Evolutionary conservation across 2,888 invertebrate genomes (phyloP).

Genomic region (Tinea trinotella): DNA sequence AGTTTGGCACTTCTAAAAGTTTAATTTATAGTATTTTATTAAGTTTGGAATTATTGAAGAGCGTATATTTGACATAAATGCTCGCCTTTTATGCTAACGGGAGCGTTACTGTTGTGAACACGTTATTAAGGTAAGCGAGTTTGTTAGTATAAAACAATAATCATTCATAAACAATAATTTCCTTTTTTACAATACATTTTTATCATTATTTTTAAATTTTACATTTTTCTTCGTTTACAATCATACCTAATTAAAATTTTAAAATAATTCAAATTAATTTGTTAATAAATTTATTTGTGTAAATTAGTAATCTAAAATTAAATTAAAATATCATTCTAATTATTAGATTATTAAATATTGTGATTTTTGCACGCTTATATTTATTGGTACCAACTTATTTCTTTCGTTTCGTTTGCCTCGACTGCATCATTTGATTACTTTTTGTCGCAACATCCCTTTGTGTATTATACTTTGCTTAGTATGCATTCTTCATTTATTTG

Average conservation of each 20-base stretch:
- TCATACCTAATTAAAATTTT: too few species aligned
- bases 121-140: conserved; percentile 70
- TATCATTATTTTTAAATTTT: not conserved
- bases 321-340: too few species aligned
- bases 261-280: too few species aligned
- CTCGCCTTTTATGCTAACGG: conserved; percentile 70
- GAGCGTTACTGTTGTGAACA: conserved; percentile 69
- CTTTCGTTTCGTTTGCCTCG: too few species aligned
- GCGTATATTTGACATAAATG: conserved; percentile 65
- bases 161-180: conserved; percentile 60
- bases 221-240: too few species aligned
- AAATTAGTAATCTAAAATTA: too few species aligned
- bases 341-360: not conserved
- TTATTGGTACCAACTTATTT: too few species aligned
- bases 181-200: not conserved
- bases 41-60: conserved; percentile 38
- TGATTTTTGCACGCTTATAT: not conserved
- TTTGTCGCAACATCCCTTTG: not conserved
- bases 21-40: not conserved
- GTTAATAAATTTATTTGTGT: too few species aligned
- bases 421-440: not conserved
- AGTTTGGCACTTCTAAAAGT: conserved; percentile 17
- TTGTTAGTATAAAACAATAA: conserved; percentile 38
- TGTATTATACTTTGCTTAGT: conserved; percentile 1
- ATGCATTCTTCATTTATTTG: not conserved